These are phyloP conservation scores for Cybosia mesomella DNA, from an alignment of 2,888 invertebrate genomes.

Conservation along the genomic window DNA sequence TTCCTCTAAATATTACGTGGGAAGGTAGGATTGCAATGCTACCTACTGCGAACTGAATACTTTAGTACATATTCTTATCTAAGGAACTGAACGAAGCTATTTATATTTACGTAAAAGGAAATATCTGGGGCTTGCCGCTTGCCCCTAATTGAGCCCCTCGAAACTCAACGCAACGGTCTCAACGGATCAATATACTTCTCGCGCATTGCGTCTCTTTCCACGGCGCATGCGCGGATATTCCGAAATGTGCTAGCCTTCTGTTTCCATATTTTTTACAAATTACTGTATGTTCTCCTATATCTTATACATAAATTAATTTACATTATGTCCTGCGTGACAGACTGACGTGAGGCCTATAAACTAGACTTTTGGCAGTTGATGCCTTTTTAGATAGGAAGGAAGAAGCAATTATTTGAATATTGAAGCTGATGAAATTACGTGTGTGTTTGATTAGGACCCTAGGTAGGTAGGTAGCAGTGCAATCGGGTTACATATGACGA, in stretches of 20 bases:
- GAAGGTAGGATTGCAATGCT: background rate
- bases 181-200: constrained; percentile 46
- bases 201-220: constrained; percentile 34
- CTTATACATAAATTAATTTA: background rate
- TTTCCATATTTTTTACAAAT: background rate
- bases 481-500: too few species aligned
- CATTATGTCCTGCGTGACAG: too few species aligned
- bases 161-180: background rate
- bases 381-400: too few species aligned
- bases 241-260: constrained; percentile 25
- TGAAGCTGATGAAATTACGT: too few species aligned
- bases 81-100: background rate
- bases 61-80: too few species aligned
- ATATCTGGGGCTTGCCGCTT: constrained; percentile 14
- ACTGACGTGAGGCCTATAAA: too few species aligned
- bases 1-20: too few species aligned
- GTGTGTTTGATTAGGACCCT: too few species aligned
- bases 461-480: too few species aligned
- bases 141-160: constrained; percentile 29
- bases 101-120: constrained; percentile 17
- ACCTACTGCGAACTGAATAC: too few species aligned
- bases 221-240: constrained; percentile 31
- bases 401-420: too few species aligned
- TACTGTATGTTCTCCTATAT: background rate
- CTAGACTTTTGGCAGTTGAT: too few species aligned